Base-by-base conservation (phyloP, 2,888 invertebrate genomes). In the Drosophila algonquin region DNA sequence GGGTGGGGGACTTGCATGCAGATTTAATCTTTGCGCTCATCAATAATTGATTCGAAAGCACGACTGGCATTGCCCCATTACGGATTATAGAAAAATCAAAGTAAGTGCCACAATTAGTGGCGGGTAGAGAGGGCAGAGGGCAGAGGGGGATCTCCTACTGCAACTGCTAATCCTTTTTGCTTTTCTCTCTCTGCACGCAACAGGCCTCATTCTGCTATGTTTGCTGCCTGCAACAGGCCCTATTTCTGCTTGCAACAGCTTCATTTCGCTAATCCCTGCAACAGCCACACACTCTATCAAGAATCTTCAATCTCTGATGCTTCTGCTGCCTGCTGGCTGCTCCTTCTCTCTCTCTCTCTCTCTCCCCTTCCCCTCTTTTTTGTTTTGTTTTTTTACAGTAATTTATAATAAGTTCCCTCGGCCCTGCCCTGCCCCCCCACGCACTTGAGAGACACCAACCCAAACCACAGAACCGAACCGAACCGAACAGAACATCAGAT, bases 331-430 rank as follows among this genome's bases (percentile, higher is more conserved):
- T 24, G 30, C 47, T 47, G 24, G 4, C 24, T 24, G 3, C 35
- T 58, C 40, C 24, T 50, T 40, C n/a, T 32, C 32, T 24, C 47
- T 64, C 74, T 73, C n/a, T 45, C 53, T 46, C 47, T 50, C 51
- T 53, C 68, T 53, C 35, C 53, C 10, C 62, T 46, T 47, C 44
- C 50, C 62, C 24, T 24, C 3, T 73, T 70, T 65, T 76, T 85
- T 77, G 63, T 82, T 79, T 64, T 76, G 76, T 80, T 76, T 79
- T 79, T 68, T 72, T 74, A 77, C 72, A 71, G 73, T 89, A 79
- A 85, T 85, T 89, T 87, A 89, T 87, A 87, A 89, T 84, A 81
- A 79, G 79, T 76, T 87, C 75, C 89, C 61, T 82, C 79, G 79
- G 80, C 80, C 80, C 88, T 81, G 80, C 80, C 40, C 51, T 78